Percentiles rank a stretch among this genome's conserved stretches.
Evolutionary conservation across 2,888 invertebrate genomes (phyloP).

Genomic region (Rotaria socialis): DNA sequence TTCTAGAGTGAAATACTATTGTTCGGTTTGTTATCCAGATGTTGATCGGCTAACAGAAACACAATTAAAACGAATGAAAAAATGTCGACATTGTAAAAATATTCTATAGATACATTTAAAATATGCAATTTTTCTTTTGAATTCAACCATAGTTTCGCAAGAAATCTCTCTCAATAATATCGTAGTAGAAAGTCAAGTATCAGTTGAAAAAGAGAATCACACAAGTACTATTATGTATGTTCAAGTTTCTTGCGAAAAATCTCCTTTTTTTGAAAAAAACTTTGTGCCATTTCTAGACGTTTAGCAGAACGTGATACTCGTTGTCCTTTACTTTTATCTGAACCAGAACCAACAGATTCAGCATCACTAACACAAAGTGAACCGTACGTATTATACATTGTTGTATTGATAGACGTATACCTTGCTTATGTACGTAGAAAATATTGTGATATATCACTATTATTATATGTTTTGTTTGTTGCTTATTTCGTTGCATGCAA

Average conservation of each 20-base stretch:
- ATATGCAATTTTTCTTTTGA: background rate
- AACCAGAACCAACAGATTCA: slow-evolving; percentile 2
- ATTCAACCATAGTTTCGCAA: background rate
- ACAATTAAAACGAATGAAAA: slow-evolving; percentile 29
- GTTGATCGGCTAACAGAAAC: background rate
- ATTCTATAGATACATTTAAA: background rate
- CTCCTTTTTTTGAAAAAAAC: background rate
- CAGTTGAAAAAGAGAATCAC: background rate
- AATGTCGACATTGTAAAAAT: slow-evolving; percentile 8
- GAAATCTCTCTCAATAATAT: background rate
- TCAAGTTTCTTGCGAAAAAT: background rate
- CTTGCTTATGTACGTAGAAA: background rate
- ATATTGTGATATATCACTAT: background rate
- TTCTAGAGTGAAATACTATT: slow-evolving; percentile 6
- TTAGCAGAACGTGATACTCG: background rate
- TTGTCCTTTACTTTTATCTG: background rate
- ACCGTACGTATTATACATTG: background rate
- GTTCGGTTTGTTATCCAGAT: background rate
- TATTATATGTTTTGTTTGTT: background rate
- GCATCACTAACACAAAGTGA: background rate
- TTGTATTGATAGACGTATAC: background rate
- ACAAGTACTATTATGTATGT: background rate
- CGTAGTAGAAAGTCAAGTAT: background rate
- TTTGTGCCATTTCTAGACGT: background rate
- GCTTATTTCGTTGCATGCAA: background rate